These are phyloP conservation scores for Emydoidea blandingii DNA, from an alignment of 2,797 vertebrate species.

Conservation along the genomic window DNA sequence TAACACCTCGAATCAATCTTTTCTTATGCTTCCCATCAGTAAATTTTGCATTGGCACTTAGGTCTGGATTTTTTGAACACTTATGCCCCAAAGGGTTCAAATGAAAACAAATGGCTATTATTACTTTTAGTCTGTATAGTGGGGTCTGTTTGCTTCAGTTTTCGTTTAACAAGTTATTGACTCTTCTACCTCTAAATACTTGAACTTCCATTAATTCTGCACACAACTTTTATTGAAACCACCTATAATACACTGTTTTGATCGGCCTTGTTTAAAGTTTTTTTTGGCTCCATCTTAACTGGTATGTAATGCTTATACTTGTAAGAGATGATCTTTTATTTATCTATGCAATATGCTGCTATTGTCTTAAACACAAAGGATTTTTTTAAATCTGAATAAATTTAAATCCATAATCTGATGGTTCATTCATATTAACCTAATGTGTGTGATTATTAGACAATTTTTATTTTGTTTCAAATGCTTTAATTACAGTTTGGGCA, in stretches of 20 bases:
- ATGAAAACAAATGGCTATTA: background rate
- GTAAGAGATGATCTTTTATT: background rate
- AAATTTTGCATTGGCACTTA: background rate
- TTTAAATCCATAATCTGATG: background rate
- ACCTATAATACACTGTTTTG: background rate
- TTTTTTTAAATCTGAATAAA: background rate
- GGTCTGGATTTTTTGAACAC: background rate
- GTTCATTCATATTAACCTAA: background rate
- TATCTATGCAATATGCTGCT: background rate
- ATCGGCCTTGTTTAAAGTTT: background rate
- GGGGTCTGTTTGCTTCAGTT: conserved; percentile 5
- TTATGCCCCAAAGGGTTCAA: background rate
- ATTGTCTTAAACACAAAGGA: background rate
- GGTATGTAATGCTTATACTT: background rate
- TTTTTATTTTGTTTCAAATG: background rate
- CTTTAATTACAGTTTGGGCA: conserved; percentile 7
- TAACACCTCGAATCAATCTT: background rate
- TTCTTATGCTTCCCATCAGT: background rate
- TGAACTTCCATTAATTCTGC: background rate
- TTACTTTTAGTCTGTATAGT: background rate
- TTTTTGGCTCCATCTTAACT: background rate
- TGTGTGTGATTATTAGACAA: background rate
- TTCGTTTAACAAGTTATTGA: background rate
- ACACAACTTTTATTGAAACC: background rate
- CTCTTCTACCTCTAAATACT: conserved; percentile 7